Percentiles rank a stretch among this genome's conserved stretches.
phyloP scores from a whole-genome alignment of 2,113 vertebrate species.

The Maccullochella peelii region DNA sequence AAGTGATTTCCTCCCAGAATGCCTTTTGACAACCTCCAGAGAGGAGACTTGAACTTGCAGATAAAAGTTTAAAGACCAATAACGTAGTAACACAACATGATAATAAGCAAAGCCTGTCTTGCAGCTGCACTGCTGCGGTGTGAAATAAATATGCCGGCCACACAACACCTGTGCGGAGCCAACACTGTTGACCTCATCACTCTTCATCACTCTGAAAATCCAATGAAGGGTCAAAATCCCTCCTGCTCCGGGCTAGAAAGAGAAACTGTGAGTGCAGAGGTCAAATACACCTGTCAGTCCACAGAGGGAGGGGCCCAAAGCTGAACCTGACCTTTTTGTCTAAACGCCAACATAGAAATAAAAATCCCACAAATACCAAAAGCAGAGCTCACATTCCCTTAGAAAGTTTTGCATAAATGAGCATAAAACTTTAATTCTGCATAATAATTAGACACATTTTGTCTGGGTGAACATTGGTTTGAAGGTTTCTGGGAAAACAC shows the following conservation, averaged over 20 bases:
- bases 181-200: constrained; percentile 5
- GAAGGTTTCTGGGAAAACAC: too few relatives aligned
- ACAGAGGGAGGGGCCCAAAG: neutral
- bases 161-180: neutral
- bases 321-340: neutral
- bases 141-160: neutral
- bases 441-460: neutral
- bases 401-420: too few relatives aligned
- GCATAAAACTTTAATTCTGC: neutral
- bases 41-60: neutral
- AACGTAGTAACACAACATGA: neutral
- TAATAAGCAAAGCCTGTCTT: constrained; percentile 1
- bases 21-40: neutral
- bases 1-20: neutral
- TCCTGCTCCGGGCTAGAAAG: neutral
- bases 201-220: constrained; percentile 18
- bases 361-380: neutral
- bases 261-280: constrained; percentile 16
- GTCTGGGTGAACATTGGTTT: neutral
- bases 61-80: neutral
- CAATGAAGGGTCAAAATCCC: neutral
- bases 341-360: neutral
- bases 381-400: neutral
- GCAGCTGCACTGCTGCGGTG: neutral
- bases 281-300: constrained; percentile 49